A percentile compares a stretch with the other conserved stretches of the same genome.
phyloP scores from a whole-genome alignment of 2,113 vertebrate species.

The Salminus brasiliensis region DNA sequence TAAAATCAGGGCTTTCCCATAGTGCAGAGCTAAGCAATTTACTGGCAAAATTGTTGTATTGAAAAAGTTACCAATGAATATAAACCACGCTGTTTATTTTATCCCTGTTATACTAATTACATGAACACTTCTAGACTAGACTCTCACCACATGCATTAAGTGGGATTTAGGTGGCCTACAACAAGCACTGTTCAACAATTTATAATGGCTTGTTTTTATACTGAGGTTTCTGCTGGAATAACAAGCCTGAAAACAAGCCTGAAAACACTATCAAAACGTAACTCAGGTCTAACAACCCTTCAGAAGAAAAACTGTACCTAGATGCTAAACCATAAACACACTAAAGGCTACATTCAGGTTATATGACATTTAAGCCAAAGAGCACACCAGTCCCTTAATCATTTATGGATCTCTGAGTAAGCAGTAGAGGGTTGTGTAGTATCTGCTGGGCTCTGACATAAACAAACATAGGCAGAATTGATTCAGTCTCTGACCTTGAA shows the following conservation, averaged over 20 bases:
- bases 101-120: neutral
- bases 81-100: neutral
- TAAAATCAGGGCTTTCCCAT: no score
- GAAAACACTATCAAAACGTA: no score
- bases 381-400: neutral
- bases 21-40: no score
- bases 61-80: neutral
- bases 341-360: neutral
- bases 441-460: constrained; percentile 16
- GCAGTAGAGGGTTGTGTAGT: neutral
- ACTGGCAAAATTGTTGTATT: no score
- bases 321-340: constrained; percentile 64
- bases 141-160: neutral
- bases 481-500: constrained; percentile 35
- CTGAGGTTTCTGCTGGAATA: no score
- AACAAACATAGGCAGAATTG: constrained; percentile 28
- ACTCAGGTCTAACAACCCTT: no score
- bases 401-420: neutral
- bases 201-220: neutral
- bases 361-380: neutral
- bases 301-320: constrained; percentile 8
- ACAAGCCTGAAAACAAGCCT: no score
- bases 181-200: neutral
- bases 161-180: neutral
- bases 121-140: no score